Evolutionary conservation across 2,113 vertebrate species (phyloP).

Genomic region (Lepus europaeus): DNA sequence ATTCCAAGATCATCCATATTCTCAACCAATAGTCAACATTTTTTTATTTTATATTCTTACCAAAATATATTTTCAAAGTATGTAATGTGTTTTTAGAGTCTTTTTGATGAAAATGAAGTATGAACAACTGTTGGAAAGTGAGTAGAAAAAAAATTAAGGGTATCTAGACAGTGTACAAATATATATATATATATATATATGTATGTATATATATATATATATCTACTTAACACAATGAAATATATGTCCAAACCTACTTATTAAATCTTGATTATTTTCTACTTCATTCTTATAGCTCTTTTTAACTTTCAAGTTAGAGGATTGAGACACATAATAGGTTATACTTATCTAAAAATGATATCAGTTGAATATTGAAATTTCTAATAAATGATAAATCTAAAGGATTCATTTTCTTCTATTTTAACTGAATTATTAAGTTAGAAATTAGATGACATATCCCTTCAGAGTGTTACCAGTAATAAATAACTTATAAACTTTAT

Average conservation of each 20-base stretch:
- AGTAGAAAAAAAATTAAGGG: neutral
- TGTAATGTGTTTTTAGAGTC: neutral
- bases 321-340: neutral
- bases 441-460: neutral
- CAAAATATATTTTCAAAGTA: neutral
- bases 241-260: neutral
- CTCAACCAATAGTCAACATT: neutral
- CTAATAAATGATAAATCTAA: neutral
- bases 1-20: neutral
- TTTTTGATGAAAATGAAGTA: neutral
- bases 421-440: conserved; percentile 7
- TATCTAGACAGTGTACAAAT: neutral
- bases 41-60: neutral
- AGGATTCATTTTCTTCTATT: neutral
- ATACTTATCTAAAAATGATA: neutral
- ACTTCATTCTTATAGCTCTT: neutral
- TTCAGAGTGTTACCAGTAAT: neutral
- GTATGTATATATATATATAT: no score
- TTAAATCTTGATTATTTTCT: neutral
- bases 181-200: neutral
- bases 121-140: neutral
- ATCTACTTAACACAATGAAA: neutral
- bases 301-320: neutral
- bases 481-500: neutral
- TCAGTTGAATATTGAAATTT: neutral